Conservation (phyloP, 2,113 vertebrate species). For the Heteronetta atricapilla region DNA sequence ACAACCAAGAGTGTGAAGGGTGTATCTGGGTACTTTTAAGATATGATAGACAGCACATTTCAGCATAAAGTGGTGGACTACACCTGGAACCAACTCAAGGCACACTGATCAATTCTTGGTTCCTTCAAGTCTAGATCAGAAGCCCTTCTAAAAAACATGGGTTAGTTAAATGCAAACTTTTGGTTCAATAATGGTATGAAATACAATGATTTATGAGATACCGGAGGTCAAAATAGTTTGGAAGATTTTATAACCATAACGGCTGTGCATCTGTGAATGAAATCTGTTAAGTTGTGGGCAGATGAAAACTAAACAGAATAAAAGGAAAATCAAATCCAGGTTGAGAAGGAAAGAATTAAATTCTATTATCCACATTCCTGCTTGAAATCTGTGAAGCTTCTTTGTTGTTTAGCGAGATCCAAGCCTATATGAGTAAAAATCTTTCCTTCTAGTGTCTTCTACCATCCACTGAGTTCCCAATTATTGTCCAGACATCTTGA, state of each 20-base stretch:
- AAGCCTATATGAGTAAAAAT: not conserved
- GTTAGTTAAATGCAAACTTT: not conserved
- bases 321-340: not conserved
- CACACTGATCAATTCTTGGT: not conserved
- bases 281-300: not conserved
- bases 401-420: not conserved
- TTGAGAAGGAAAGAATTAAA: not conserved
- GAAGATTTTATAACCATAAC: not conserved
- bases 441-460: not conserved
- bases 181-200: not conserved
- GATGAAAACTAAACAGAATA: not conserved
- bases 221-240: not conserved
- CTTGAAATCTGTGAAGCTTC: not conserved
- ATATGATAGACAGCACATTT: not conserved
- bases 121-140: not conserved
- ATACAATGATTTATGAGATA: not conserved
- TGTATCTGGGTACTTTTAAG: not conserved
- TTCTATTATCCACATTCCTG: not conserved
- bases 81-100: not conserved
- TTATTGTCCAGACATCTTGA: not conserved
- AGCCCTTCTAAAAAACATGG: not conserved
- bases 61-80: not conserved
- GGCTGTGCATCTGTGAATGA: not conserved
- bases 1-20: not conserved
- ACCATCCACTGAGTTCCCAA: not conserved